Evolutionary conservation across 2,797 vertebrate genomes (phyloP).

Genomic region (Lindbergichthys nudifrons): DNA sequence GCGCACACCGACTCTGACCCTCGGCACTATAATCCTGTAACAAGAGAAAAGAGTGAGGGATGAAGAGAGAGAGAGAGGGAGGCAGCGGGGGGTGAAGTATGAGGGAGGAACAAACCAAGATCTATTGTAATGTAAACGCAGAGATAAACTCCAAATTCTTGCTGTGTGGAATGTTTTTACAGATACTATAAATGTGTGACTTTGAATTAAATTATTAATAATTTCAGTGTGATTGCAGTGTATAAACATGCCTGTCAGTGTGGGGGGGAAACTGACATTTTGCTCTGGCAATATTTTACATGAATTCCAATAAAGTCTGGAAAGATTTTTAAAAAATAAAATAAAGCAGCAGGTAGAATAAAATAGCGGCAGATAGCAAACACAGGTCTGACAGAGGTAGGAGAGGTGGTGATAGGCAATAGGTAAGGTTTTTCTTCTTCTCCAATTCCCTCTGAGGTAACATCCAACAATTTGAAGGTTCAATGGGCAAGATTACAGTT

Average conservation of each 20-base stretch:
- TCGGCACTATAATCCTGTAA: slow-evolving; percentile 72
- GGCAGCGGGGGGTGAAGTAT: slow-evolving; percentile 49
- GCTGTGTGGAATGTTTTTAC: slow-evolving; percentile 21
- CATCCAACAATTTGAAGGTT: slow-evolving; percentile 82
- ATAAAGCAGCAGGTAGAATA: slow-evolving; percentile 58
- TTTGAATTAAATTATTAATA: slow-evolving; percentile 33
- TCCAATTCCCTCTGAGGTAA: slow-evolving; percentile 74
- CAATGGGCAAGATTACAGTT: slow-evolving; percentile 78
- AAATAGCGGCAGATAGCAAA: slow-evolving; percentile 58
- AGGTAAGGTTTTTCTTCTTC: slow-evolving; percentile 74
- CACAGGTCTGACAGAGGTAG: slow-evolving; percentile 67
- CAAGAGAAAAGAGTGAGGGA: slow-evolving; percentile 43
- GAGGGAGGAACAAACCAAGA: slow-evolving; percentile 50
- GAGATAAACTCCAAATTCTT: slow-evolving; percentile 25
- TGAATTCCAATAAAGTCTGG: slow-evolving; percentile 37
- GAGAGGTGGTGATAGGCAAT: slow-evolving; percentile 67
- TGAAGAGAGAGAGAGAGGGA: slow-evolving; percentile 39
- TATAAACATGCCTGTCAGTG: slow-evolving; percentile 39
- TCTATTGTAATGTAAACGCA: slow-evolving; percentile 40
- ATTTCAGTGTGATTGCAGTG: slow-evolving; percentile 28
- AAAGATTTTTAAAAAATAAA: slow-evolving; percentile 44
- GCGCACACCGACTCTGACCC: slow-evolving; percentile 76
- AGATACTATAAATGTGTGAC: slow-evolving; percentile 36
- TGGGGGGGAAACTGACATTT: slow-evolving; percentile 41
- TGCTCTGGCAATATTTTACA: slow-evolving; percentile 31